Conservation (phyloP, 2,888 invertebrate genomes). For the Idaea dimidiata region DNA sequence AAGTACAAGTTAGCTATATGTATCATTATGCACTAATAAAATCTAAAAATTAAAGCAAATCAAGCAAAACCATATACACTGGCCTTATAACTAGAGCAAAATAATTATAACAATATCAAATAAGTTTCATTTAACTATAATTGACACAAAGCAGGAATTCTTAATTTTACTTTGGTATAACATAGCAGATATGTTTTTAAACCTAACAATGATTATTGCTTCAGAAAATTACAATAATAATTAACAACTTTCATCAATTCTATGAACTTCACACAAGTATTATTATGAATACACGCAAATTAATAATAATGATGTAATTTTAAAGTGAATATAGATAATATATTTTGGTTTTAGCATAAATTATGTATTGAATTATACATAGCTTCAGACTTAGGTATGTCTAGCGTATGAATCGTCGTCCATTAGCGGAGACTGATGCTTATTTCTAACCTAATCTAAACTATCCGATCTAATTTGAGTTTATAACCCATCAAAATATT, state of each 20-base stretch:
- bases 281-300: slow-evolving; percentile 13
- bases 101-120: slow-evolving; percentile 47
- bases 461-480: slow-evolving; percentile 48
- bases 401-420: slow-evolving; percentile 78
- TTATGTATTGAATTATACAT: slow-evolving; percentile 65
- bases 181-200: slow-evolving; percentile 18
- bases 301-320: slow-evolving; percentile 23
- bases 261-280: slow-evolving; percentile 8
- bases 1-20: slow-evolving; percentile 27
- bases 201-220: slow-evolving; percentile 24
- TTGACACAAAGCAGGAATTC: slow-evolving; percentile 74
- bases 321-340: slow-evolving; percentile 14
- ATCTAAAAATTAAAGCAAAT: slow-evolving; percentile 1
- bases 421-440: slow-evolving; percentile 53
- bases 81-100: slow-evolving; percentile 39
- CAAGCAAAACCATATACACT: slow-evolving; percentile 31
- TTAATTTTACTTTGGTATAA: slow-evolving; percentile 54
- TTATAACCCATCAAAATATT: slow-evolving; percentile 63
- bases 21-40: slow-evolving; percentile 2
- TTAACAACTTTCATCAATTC: background rate
- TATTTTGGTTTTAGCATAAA: slow-evolving; percentile 47
- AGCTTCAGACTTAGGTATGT: slow-evolving; percentile 77
- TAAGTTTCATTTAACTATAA: slow-evolving; percentile 65
- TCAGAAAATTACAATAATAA: slow-evolving; percentile 3
- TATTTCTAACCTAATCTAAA: slow-evolving; percentile 30